These are phyloP conservation scores for Epinephelus malabaricus DNA, from an alignment of 2,797 vertebrate genomes.

Conservation along the genomic window DNA sequence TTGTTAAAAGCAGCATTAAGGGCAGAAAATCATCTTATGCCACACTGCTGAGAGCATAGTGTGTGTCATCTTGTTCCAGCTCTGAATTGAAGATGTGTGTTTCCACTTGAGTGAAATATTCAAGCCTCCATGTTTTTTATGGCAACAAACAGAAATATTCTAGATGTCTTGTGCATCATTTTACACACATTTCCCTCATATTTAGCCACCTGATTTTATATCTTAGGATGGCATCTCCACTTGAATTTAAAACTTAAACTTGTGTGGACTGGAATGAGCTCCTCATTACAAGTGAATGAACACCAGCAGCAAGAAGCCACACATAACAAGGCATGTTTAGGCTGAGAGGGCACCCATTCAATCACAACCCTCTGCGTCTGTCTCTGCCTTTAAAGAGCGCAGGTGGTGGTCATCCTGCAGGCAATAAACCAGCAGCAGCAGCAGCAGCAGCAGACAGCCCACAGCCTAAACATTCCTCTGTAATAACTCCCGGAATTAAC, in stretches of 20 bases:
- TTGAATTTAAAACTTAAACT: background rate
- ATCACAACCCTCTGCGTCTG: constrained; percentile 8
- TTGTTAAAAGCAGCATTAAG: background rate
- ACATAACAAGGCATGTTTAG: constrained; percentile 9
- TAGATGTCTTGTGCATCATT: background rate
- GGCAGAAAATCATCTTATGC: background rate
- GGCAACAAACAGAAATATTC: background rate
- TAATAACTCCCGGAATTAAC: constrained; percentile 56
- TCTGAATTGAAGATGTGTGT: background rate
- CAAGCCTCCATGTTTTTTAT: background rate
- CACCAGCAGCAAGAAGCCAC: constrained; percentile 7
- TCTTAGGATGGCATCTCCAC: background rate
- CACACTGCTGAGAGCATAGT: background rate
- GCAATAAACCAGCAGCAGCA: constrained; percentile 56
- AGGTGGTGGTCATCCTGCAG: constrained; percentile 67
- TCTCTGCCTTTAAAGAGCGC: constrained; percentile 30
- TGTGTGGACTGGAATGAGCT: background rate
- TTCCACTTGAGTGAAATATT: constrained; percentile 18
- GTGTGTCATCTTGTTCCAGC: constrained; percentile 7
- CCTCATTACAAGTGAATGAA: background rate
- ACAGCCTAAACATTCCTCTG: constrained; percentile 73
- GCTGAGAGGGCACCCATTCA: constrained; percentile 31
- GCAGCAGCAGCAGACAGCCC: constrained; percentile 36
- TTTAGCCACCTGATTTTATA: background rate
- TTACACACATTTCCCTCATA: background rate